Evolutionary conservation across 1,140 invertebrate species (phyloP).

Genomic region (Eciton burchellii): DNA sequence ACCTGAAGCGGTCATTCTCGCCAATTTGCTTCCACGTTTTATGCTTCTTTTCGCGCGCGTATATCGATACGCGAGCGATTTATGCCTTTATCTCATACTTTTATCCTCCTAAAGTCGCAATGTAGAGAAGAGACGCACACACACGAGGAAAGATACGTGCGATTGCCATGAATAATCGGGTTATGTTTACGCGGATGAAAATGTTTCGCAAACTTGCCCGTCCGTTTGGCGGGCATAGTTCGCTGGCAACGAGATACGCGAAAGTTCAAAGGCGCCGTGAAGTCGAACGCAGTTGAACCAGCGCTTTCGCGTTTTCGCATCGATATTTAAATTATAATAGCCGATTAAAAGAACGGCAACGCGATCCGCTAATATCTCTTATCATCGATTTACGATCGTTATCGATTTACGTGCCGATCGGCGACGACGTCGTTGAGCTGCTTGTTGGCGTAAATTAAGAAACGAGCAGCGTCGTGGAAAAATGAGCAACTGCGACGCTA

Average conservation of each 20-base stretch:
- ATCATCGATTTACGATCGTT: slow-evolving; percentile 36
- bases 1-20: too few species aligned
- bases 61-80: too few species aligned
- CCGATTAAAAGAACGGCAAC: slow-evolving; percentile 39
- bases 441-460: background rate
- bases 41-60: too few species aligned
- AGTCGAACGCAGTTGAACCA: slow-evolving; percentile 53
- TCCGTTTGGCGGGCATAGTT: slow-evolving; percentile 54
- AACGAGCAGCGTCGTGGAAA: background rate
- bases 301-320: slow-evolving; percentile 15
- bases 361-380: slow-evolving; percentile 49
- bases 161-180: slow-evolving; percentile 53
- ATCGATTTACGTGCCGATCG: slow-evolving; percentile 31
- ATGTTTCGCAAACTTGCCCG: slow-evolving; percentile 18
- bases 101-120: background rate
- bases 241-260: slow-evolving; percentile 42
- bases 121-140: background rate
- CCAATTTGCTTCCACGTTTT: too few species aligned
- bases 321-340: slow-evolving; percentile 58
- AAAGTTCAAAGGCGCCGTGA: slow-evolving; percentile 51
- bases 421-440: too few species aligned
- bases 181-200: slow-evolving; percentile 53
- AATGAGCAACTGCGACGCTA: background rate
- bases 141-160: background rate
- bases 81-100: background rate